Evolutionary conservation across 2,888 invertebrate species (phyloP), one percentile per base, ranked within the genome.

Genomic region (Amphipoea oculea): DNA sequence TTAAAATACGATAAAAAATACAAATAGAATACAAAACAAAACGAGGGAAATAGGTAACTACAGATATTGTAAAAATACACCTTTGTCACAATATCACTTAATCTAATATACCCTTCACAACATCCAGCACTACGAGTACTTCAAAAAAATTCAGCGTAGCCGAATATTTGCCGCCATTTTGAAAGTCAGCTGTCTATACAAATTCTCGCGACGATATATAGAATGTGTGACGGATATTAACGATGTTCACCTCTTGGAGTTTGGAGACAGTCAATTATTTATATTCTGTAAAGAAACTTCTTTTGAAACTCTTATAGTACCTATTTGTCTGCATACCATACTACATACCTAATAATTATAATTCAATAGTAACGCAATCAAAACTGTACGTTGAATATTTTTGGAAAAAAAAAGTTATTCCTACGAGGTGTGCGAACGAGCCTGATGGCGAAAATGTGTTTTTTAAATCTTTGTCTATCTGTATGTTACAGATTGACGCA

Each of bases 141-240:
- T 57, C 12, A 48, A 73, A 23, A 51, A 36, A 66, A 17, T 12
- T 65, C 57, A 60, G 20, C 14, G 3, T 20, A 5, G 1, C n/a
- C 6, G 23, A 20, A 79, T 29, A 29, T 11, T n/a, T 12, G 4
- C 9, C 45, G 23, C 51, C 51, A 36, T 66, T 45, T 66, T 75
- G 42, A 14, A 82, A 40, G n/a, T 36, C 68, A 69, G 63, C 63
- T 65, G 51, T 65, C 73, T 62, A 42, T 23, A 62, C 62, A 29
- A 12, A n/a, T 51, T 40, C 23, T 67, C 23, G n/a, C 11, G 11
- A 45, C 36, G 51, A 40, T 42, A n/a, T 68, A 65, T 23, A 83
- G 23, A 72, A 62, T 70, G 7, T 14, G 48, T 63, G 66, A 79
- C 11, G 45, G 48, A 54, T 85, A 81, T 69, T 65, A 75, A 85